Conservation (phyloP, 2,888 invertebrate species). For the Leptarthrus brevirostris region DNA sequence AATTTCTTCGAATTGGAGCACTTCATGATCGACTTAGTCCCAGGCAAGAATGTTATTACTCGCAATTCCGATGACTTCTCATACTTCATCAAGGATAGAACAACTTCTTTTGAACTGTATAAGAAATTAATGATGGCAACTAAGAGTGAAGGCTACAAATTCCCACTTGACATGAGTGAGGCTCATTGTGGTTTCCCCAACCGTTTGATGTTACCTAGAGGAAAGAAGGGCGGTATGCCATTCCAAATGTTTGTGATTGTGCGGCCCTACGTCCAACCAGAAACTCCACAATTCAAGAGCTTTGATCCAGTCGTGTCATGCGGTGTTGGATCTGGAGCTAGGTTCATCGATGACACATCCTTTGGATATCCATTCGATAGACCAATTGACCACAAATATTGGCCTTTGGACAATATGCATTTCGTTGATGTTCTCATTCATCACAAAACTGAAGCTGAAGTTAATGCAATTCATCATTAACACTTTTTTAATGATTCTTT, state of each 20-base stretch:
- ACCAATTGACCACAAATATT: conserved; percentile 71
- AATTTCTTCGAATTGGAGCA: conserved; percentile 77
- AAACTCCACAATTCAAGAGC: conserved; percentile 67
- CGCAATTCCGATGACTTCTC: conserved; percentile 75
- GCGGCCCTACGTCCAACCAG: conserved; percentile 68
- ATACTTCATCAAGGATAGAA: conserved; percentile 74
- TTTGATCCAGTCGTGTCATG: conserved; percentile 70
- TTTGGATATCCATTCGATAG: conserved; percentile 83
- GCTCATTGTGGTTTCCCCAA: conserved; percentile 72
- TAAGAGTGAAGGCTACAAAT: conserved; percentile 67
- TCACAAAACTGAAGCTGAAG: conserved; percentile 71
- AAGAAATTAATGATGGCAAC: conserved; percentile 68
- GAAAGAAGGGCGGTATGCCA: conserved; percentile 72
- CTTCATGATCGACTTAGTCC: conserved; percentile 73
- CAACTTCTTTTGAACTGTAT: conserved; percentile 66
- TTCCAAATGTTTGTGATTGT: conserved; percentile 74
- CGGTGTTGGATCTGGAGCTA: conserved; percentile 68
- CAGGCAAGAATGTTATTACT: conserved; percentile 70
- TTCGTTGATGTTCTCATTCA: conserved; percentile 75
- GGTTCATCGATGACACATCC: conserved; percentile 68
- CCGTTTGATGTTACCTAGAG: conserved; percentile 75
- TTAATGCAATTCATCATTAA: conserved; percentile 56
- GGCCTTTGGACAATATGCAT: conserved; percentile 75
- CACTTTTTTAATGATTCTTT: no score
- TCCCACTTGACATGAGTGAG: conserved; percentile 68